Percentiles rank a stretch among this genome's conserved stretches.
phyloP scores from a whole-genome alignment of 2,888 invertebrate species.

The Andrena praecox region DNA sequence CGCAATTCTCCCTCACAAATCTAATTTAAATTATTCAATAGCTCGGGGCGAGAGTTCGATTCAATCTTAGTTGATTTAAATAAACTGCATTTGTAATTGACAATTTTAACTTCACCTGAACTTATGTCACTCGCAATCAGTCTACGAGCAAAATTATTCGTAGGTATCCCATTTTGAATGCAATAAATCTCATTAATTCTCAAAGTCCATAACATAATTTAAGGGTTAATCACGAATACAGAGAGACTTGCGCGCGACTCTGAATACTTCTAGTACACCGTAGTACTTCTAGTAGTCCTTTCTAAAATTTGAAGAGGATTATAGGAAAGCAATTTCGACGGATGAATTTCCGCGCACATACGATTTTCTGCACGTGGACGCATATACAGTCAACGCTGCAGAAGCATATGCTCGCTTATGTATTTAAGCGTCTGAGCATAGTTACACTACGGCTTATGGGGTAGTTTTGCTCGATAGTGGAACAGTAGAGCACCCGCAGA shows the following conservation, averaged over 20 bases:
- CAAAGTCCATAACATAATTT: too few species aligned
- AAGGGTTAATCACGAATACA: background rate
- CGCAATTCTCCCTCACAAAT: background rate
- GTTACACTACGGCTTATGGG: constrained; percentile 61
- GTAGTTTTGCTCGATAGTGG: constrained; percentile 44
- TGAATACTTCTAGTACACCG: too few species aligned
- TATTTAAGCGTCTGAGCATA: constrained; percentile 53
- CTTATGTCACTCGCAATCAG: background rate
- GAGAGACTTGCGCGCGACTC: too few species aligned
- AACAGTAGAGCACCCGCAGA: constrained; percentile 30
- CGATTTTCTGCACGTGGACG: background rate
- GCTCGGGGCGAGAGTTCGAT: constrained; percentile 7
- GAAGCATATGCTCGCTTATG: constrained; percentile 11
- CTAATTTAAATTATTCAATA: constrained; percentile 55
- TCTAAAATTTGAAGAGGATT: constrained; percentile 30
- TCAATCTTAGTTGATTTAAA: constrained; percentile 32
- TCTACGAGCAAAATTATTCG: too few species aligned
- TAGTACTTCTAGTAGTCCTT: background rate
- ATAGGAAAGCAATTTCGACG: constrained; percentile 7
- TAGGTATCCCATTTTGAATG: too few species aligned
- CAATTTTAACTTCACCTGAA: background rate
- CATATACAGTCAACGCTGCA: background rate
- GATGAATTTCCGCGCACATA: background rate
- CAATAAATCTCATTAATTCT: too few species aligned
- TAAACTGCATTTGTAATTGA: background rate